phyloP scores from a whole-genome alignment of 2,113 vertebrate species.

The Cephalopholis sonnerati region DNA sequence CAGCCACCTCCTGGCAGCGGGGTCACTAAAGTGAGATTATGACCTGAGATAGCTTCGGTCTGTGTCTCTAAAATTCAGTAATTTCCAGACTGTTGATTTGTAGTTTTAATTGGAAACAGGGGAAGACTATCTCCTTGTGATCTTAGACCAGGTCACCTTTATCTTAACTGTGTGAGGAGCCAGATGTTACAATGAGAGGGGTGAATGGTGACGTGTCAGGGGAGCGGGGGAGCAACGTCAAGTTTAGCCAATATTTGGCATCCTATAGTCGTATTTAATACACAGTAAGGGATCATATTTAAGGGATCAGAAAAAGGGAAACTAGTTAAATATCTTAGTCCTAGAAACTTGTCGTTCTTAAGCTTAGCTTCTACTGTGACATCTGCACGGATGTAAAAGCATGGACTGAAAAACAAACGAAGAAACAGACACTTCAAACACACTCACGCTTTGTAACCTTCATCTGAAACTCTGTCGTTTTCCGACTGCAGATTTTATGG shows the following conservation, averaged over 20 bases:
- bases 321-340: constrained; percentile 20
- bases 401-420: constrained; percentile 46
- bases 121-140: not conserved
- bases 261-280: constrained; percentile 28
- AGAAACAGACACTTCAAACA: constrained; percentile 45
- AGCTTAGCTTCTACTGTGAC: constrained; percentile 56
- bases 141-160: constrained; percentile 8
- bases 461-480: constrained; percentile 57
- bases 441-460: constrained; percentile 58
- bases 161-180: not conserved
- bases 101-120: not conserved
- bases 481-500: constrained; percentile 56
- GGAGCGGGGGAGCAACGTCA: constrained; percentile 49
- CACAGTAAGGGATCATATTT: not conserved
- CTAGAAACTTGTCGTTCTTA: constrained; percentile 43
- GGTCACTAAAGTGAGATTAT: constrained; percentile 1
- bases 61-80: not conserved
- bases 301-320: constrained; percentile 45
- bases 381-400: constrained; percentile 65
- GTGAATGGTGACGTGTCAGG: constrained; percentile 13
- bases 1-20: not conserved
- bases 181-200: not conserved
- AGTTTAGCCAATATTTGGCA: constrained; percentile 77
- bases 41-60: not conserved
- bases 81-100: not conserved